Conservation (phyloP, 2,113 vertebrate species). For the Hydropotes inermis region DNA sequence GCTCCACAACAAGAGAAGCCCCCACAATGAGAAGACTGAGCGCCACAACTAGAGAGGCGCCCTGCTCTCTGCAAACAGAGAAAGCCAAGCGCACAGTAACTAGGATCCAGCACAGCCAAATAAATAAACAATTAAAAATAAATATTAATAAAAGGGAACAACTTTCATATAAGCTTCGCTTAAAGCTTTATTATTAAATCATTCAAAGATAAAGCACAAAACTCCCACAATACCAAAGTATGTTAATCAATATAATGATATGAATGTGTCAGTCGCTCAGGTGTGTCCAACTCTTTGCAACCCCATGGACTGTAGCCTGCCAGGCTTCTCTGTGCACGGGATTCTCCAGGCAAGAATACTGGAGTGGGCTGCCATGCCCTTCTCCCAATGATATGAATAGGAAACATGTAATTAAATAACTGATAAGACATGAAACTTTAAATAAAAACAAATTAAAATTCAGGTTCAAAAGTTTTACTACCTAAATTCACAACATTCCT, state of each 20-base stretch:
- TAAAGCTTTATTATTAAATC: slow-evolving; percentile 13
- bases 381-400: neutral
- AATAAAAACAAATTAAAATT: neutral
- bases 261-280: neutral
- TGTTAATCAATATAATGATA: neutral
- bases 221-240: neutral
- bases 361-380: neutral
- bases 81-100: neutral
- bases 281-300: neutral
- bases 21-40: neutral
- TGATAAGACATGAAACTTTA: neutral
- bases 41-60: neutral
- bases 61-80: neutral
- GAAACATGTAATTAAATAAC: neutral
- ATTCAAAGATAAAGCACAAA: slow-evolving; percentile 16
- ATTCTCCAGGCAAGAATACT: neutral
- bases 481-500: neutral
- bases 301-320: neutral
- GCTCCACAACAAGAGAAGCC: neutral
- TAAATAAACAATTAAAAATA: neutral
- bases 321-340: neutral
- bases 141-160: neutral
- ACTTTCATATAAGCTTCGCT: neutral
- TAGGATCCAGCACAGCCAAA: neutral
- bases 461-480: neutral